These are phyloP conservation scores for Myiothlypis coronata DNA, from an alignment of 2,797 vertebrate genomes.

Conservation along the genomic window DNA sequence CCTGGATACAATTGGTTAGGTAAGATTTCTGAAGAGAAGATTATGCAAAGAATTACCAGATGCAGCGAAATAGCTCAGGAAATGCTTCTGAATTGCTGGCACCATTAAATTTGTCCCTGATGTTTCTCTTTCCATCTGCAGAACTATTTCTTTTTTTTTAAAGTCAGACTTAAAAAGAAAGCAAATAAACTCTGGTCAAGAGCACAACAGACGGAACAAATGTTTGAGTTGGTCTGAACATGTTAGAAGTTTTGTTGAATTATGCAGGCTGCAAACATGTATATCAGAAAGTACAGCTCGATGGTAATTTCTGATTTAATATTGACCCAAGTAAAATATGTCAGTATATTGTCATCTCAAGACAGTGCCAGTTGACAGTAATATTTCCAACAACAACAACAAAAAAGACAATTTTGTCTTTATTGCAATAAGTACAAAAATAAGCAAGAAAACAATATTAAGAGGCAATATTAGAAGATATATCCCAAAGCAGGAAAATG, in stretches of 20 bases:
- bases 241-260: not conserved
- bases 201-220: not conserved
- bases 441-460: not conserved
- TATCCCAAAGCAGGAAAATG: not conserved
- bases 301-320: not conserved
- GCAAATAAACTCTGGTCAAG: constrained; percentile 3
- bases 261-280: not conserved
- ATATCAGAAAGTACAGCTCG: not conserved
- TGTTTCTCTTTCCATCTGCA: constrained; percentile 2
- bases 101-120: not conserved
- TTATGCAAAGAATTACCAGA: constrained; percentile 26
- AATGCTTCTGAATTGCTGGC: not conserved
- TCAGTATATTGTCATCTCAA: not conserved
- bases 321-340: not conserved
- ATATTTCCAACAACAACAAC: not conserved
- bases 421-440: not conserved
- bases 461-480: not conserved
- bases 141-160: not conserved
- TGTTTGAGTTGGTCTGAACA: not conserved
- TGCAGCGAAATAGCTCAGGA: not conserved
- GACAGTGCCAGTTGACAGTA: not conserved
- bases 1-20: constrained; percentile 20
- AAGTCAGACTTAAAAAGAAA: not conserved
- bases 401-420: not conserved
- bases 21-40: constrained; percentile 35